phyloP scores from a whole-genome alignment of 2,888 invertebrate genomes.

The Tortricodes alternella region DNA sequence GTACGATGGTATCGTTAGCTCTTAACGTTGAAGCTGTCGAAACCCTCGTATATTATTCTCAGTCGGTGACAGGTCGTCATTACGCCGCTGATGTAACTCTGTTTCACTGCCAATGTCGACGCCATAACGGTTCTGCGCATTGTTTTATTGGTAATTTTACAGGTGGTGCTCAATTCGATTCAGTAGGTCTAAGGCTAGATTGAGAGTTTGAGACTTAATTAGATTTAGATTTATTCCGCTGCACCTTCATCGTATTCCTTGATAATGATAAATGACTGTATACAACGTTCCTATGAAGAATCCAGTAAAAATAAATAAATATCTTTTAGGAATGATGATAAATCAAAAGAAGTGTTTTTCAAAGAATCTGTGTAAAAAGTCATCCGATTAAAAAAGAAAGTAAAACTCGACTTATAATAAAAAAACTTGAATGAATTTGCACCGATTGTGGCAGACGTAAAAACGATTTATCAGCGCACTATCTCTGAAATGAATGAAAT shows the following conservation, averaged over 20 bases:
- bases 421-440: not conserved
- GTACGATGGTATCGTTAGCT: too few relatives aligned
- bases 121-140: slow-evolving; percentile 14
- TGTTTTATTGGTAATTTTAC: slow-evolving; percentile 5
- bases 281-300: too few relatives aligned
- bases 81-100: slow-evolving; percentile 51
- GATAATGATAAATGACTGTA: too few relatives aligned
- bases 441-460: not conserved
- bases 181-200: not conserved
- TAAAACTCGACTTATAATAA: slow-evolving; percentile 2
- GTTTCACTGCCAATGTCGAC: slow-evolving; percentile 61
- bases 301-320: not conserved
- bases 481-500: slow-evolving; percentile 7
- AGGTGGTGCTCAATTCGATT: not conserved
- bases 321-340: not conserved
- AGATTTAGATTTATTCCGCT: too few relatives aligned
- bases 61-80: slow-evolving; percentile 58
- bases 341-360: not conserved
- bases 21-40: slow-evolving; percentile 48
- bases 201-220: not conserved
- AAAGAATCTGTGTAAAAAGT: not conserved
- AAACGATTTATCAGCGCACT: slow-evolving; percentile 4
- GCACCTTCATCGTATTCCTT: too few relatives aligned
- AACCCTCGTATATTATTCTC: slow-evolving; percentile 45
- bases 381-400: slow-evolving; percentile 6